These are phyloP conservation scores for Eupsilia transversa DNA, from an alignment of 2,888 invertebrate genomes.

Conservation along the genomic window DNA sequence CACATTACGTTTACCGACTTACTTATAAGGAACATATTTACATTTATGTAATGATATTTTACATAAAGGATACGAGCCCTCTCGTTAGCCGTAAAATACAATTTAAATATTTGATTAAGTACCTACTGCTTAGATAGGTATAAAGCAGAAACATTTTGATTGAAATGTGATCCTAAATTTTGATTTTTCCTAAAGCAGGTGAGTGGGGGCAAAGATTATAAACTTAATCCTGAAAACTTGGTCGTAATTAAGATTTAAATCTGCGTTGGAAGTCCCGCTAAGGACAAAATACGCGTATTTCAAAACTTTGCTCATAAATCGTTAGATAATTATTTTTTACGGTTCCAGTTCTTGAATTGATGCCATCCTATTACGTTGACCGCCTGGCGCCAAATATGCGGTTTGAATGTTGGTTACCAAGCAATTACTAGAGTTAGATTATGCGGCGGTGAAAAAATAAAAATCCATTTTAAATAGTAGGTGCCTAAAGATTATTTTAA, in stretches of 20 bases:
- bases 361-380: constrained; percentile 48
- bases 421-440: constrained; percentile 25
- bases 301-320: constrained; percentile 84
- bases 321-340: constrained; percentile 82
- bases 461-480: background rate
- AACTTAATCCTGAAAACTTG: constrained; percentile 85
- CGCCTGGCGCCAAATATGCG: constrained; percentile 45
- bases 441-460: background rate
- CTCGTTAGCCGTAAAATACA: constrained; percentile 22
- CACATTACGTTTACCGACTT: constrained; percentile 61
- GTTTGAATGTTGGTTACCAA: constrained; percentile 26
- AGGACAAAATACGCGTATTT: constrained; percentile 81
- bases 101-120: constrained; percentile 42
- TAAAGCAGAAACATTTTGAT: constrained; percentile 40
- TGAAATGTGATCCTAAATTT: constrained; percentile 68
- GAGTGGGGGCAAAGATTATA: constrained; percentile 79
- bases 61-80: constrained; percentile 30
- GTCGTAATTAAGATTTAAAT: constrained; percentile 88
- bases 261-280: constrained; percentile 75
- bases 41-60: constrained; percentile 51
- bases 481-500: background rate
- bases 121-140: constrained; percentile 15
- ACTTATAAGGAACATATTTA: constrained; percentile 46
- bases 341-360: constrained; percentile 66
- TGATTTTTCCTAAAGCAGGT: constrained; percentile 72